Evolutionary conservation across 2,888 invertebrate species (phyloP), one percentile per base, ranked within the genome.

Genomic region (Hartigia nigra): DNA sequence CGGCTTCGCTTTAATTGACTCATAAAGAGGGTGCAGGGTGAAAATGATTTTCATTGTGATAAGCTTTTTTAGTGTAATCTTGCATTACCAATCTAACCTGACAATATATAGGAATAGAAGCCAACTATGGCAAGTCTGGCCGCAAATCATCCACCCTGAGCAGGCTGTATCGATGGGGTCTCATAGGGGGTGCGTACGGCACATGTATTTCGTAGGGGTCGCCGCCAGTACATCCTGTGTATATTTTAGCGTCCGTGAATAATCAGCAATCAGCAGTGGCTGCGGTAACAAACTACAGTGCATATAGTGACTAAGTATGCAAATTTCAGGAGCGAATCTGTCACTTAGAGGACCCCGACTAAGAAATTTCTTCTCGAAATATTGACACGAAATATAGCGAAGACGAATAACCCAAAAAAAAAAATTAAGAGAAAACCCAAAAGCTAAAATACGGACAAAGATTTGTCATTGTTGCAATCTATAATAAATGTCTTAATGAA

Each of bases 211-310:
- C 39, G 39, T 55, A 55, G 39, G 39, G 39, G 39, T 55, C 23
- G 39, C 9, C 23, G 39, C 9, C 39, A 55, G 39, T 14, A 55
- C 39, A 23, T 55, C 72, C 31, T 72, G 85, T 88, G 89, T 89
- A 89, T 89, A 88, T 89, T 88, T 88, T 87, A 87, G 87, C 86
- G 87, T 90, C 90, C 88, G 89, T 89, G 90, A 90, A 90, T 90
- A 90, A 90, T 90, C 90, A 90, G 90, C 89, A 90, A 90, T 90
- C 90, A 90, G 89, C 89, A 87, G 87, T 85, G 84, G 88, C 88
- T 80, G 76, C 31, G 32, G 72, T 84, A 88, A 87, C 88, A 87
- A 88, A 88, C 88, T 88, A 84, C 84, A 84, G 87, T 88, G 86
- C 85, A 87, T 84, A 86, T 81, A 84, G 84, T 83, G 83, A 83